Base-by-base conservation (phyloP, 2,888 invertebrate genomes). In the Cyrtodaria siliqua region DNA sequence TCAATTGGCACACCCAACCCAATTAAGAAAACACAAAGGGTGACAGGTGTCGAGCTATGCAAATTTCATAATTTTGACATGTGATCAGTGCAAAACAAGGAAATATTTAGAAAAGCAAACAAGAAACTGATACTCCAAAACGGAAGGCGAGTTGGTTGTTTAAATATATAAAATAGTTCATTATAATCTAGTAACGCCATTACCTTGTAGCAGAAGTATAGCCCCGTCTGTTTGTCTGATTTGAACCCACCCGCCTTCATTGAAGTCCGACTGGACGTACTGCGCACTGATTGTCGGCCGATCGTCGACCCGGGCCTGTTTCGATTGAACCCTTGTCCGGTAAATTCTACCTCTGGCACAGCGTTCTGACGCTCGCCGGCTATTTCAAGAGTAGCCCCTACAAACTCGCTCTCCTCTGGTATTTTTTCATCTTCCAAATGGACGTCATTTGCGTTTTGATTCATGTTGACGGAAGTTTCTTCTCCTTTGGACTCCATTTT, bases 161-260 rank as follows among this genome's bases (percentile, higher is more conserved):
- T n/a, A n/a, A n/a, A n/a, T n/a, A n/a, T n/a, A n/a, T n/a, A n/a
- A n/a, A n/a, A n/a, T n/a, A n/a, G n/a, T n/a, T n/a, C n/a, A n/a
- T n/a, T n/a, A n/a, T n/a, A n/a, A n/a, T n/a, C n/a, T n/a, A n/a
- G n/a, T n/a, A n/a, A n/a, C n/a, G 16, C 8, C 16, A 49, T 42
- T 60, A 88, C 89, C 88, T 89, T 88, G 62, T 88, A 88, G 47
- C 84, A 86, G 67, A 88, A 89, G 68, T 71, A 89, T 26, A 67
- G 64, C 1, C 81, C 77, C 0, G 84, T 61, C 20, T 68, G 40
- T 27, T 61, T 63, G 16, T 83, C 84, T 9, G 83, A 62, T 42
- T 84, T 84, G n/a, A 83, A 67, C 23, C 83, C 70, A 6, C 86
- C 84, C 6, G 85, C 85, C 55, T 82, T 74, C 76, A 87, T 69